Base-by-base conservation (phyloP, 2,797 vertebrate species). In the Pseudomugil gertrudae region DNA sequence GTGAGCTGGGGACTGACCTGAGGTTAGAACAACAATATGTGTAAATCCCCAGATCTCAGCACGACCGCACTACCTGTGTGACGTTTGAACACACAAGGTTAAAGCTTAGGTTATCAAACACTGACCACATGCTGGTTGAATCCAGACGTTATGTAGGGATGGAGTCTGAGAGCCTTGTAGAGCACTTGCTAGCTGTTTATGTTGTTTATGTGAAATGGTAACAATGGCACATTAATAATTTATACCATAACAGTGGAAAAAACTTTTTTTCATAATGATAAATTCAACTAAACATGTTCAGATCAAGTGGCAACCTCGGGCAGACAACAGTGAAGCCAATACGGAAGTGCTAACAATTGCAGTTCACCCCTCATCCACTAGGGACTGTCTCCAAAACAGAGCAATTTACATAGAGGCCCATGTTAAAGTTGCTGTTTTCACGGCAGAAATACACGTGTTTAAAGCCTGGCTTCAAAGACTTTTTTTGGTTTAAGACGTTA, bases 21-120 rank as follows among this genome's bases (percentile, higher is more conserved):
- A 85, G 85, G 73, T 86, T 85, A 83, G 57, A 72, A 62, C n/a
- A 26, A 89, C 85, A 89, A n/a, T n/a, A 90, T 81, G 54, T 81
- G 67, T 52, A 66, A 80, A 66, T 40, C 78, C 79, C 66, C 71
- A 57, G 74, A 78, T 78, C 86, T 80, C 87, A 80, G 89, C 77
- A 76, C 79, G 88, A 57, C 62, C 63, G 62, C 36, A 27, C 83
- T 78, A 77, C 52, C 82, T 70, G 77, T 72, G 63, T 78, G 85
- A 79, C 76, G 73, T 60, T 70, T 84, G 74, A 78, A 67, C 63
- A 53, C 23, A 74, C 27, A 76, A 82, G 70, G n/a, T n/a, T n/a
- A n/a, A n/a, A n/a, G n/a, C n/a, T n/a, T n/a, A n/a, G n/a, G n/a
- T n/a, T n/a, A n/a, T n/a, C n/a, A n/a, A n/a, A n/a, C n/a, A 24